Evolutionary conservation across 2,113 vertebrate genomes (phyloP), one percentile per base, ranked within the genome.

Genomic region (Euleptes europaea): DNA sequence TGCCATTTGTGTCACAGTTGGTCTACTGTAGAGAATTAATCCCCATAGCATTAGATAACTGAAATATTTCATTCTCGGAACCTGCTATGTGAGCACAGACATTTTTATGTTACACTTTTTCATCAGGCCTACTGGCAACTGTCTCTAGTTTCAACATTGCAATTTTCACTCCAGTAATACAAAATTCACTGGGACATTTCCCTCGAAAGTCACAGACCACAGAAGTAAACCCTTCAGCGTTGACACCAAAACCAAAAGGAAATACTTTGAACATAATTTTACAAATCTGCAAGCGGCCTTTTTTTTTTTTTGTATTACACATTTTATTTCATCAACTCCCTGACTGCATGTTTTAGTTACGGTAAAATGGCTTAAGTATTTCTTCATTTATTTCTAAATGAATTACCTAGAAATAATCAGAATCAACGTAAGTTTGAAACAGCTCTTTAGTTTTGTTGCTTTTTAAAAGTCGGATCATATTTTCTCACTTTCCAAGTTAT

Each of bases 1-100:
- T 75, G 71, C 40, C 78, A 86, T 91, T 94, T 89, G 80, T 89
- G 92, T 83, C 86, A 89, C 23, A 87, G 86, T 38, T 91, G 78
- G 73, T 87, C 82, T 90, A 86, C 86, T 92, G 82, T 69, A 35
- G 38, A 77, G 84, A 80, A 80, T 85, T 80, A 85, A 80, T 85
- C 77, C 77, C 77, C 84, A 42, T 17, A 91, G 67, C 57, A 87
- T 80, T 91, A 90, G 87, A 84, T 84, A 84, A 84, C 65, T 57
- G 76, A 80, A 35, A n/a, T 70, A 90, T 89, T 92, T 91, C 35
- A 77, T 82, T 80, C 87, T 86, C 86, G 88, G 88, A 89, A 40
- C 40, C 80, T 84, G 75, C 82, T 89, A 81, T 82, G 86, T 89
- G 47, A 88, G 33, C 3, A 72, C 4, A 51, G 67, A 80, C 19